phyloP scores from a whole-genome alignment of 1,140 invertebrate genomes.

The Papilio glaucus region DNA sequence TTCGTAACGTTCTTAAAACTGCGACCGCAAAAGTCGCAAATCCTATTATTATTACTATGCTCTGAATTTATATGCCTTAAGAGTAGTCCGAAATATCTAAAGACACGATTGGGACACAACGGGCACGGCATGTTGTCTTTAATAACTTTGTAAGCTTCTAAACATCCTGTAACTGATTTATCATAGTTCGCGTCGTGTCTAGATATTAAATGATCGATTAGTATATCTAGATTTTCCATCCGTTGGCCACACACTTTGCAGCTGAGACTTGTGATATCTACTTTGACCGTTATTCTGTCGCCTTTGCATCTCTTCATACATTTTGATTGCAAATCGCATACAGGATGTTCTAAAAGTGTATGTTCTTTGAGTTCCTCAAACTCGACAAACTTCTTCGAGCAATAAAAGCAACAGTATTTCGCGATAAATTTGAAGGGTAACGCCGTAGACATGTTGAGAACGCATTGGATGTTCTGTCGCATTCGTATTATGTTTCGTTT shows the following conservation, averaged over 20 bases:
- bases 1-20: constrained; percentile 64
- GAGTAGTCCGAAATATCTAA: constrained; percentile 66
- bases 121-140: constrained; percentile 72
- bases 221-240: constrained; percentile 53
- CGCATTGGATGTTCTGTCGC: constrained; percentile 65
- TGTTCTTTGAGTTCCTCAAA: constrained; percentile 69
- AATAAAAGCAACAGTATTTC: constrained; percentile 72
- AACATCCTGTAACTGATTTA: constrained; percentile 54
- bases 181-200: constrained; percentile 69
- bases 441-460: constrained; percentile 73
- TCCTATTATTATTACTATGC: constrained; percentile 66
- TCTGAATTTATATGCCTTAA: constrained; percentile 67
- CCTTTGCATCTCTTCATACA: constrained; percentile 71
- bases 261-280: constrained; percentile 60
- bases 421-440: constrained; percentile 71
- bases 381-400: constrained; percentile 66
- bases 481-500: constrained; percentile 63
- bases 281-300: constrained; percentile 64
- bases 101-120: constrained; percentile 53
- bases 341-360: constrained; percentile 60
- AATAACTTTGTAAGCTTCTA: constrained; percentile 64
- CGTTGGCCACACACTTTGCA: constrained; percentile 63
- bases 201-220: constrained; percentile 66
- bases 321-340: constrained; percentile 69
- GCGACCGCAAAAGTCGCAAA: constrained; percentile 73